phyloP scores from a whole-genome alignment of 2,888 invertebrate species.

The Pteria penguin region DNA sequence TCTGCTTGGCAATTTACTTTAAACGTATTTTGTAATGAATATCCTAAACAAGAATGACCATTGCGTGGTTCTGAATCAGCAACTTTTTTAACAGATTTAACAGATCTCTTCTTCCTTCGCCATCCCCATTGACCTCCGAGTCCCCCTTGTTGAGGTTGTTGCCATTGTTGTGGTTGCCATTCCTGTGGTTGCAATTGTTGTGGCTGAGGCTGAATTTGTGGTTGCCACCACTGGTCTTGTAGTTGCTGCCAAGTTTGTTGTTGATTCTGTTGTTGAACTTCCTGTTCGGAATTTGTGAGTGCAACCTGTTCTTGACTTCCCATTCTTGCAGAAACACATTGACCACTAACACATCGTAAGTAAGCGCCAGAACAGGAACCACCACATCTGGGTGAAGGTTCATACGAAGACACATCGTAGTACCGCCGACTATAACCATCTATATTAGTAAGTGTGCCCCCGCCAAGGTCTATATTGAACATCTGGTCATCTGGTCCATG shows the following conservation, averaged over 20 bases:
- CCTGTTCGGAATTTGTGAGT: background rate
- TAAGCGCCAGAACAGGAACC: background rate
- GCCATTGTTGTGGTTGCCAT: background rate
- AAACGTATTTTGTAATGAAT: constrained; percentile 4
- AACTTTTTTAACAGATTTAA: background rate
- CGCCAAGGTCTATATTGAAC: background rate
- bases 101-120: too few species aligned
- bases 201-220: background rate
- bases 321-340: background rate
- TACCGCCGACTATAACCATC: constrained; percentile 1
- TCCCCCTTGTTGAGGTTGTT: background rate
- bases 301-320: background rate
- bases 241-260: background rate
- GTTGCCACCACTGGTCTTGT: too few species aligned
- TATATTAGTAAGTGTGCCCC: background rate
- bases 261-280: background rate
- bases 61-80: background rate
- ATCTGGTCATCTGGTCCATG: background rate
- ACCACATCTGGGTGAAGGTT: constrained; percentile 10
- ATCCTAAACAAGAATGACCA: constrained; percentile 2
- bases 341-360: background rate
- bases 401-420: background rate
- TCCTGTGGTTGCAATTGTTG: background rate
- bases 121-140: background rate
- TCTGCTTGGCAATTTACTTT: background rate